Evolutionary conservation across 2,888 invertebrate genomes (phyloP).

Genomic region (Limnephilus lunatus): DNA sequence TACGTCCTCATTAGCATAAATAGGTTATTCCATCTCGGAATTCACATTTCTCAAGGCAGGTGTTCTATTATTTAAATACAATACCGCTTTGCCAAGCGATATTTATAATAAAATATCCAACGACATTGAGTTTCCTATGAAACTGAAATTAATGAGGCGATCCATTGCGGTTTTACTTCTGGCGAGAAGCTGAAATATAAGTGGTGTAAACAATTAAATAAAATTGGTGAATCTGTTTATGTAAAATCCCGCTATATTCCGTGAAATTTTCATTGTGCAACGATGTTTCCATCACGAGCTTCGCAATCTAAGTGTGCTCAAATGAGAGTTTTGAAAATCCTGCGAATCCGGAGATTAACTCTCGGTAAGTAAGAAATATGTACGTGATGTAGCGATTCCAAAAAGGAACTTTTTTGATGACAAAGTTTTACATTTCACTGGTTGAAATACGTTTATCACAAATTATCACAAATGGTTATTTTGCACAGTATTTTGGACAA

Average conservation of each 20-base stretch:
- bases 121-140: slow-evolving; percentile 19
- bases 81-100: neutral
- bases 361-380: neutral
- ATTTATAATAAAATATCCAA: neutral
- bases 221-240: neutral
- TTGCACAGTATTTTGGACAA: neutral
- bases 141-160: neutral
- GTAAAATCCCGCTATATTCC: neutral
- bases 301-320: neutral
- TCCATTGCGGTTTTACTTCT: neutral
- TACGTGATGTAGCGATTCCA: neutral
- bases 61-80: slow-evolving; percentile 44
- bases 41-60: slow-evolving; percentile 37
- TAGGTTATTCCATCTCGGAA: slow-evolving; percentile 39
- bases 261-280: neutral
- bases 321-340: neutral
- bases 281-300: neutral
- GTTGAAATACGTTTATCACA: neutral
- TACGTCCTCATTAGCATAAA: slow-evolving; percentile 41
- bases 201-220: neutral
- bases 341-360: neutral
- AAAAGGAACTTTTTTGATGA: neutral
- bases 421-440: neutral
- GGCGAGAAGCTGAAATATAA: neutral
- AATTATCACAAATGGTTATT: neutral